Percentiles rank a stretch among this genome's conserved stretches.
phyloP scores from a whole-genome alignment of 2,888 invertebrate genomes.

The Tanypteryx hageni region DNA sequence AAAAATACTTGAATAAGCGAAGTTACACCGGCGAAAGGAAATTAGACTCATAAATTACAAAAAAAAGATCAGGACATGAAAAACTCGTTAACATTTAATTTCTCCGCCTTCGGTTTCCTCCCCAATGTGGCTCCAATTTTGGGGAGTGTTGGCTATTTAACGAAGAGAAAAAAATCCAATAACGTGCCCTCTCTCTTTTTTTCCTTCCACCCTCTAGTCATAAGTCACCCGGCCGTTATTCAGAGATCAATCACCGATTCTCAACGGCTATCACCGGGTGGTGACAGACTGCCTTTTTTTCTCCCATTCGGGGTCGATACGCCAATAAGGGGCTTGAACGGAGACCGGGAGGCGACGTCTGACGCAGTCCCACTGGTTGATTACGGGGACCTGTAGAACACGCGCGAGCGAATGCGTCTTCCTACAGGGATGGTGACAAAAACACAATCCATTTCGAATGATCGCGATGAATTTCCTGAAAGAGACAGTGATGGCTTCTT shows the following conservation, averaged over 20 bases:
- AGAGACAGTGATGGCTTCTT: too few species aligned
- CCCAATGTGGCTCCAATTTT: not conserved
- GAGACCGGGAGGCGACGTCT: not conserved
- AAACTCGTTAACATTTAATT: too few species aligned
- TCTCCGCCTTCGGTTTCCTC: too few species aligned
- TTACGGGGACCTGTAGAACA: not conserved
- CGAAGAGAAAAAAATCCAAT: constrained; percentile 4
- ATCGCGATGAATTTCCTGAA: too few species aligned
- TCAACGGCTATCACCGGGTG: constrained; percentile 6
- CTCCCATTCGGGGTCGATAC: not conserved
- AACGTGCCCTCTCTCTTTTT: not conserved
- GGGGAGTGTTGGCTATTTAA: not conserved
- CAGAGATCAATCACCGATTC: constrained; percentile 31
- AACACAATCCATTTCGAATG: not conserved
- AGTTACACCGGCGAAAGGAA: too few species aligned
- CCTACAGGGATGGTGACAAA: not conserved
- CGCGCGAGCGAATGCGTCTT: not conserved
- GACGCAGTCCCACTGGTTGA: constrained; percentile 24
- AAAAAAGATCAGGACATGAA: too few species aligned
- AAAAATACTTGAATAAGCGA: too few species aligned
- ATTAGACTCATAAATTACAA: too few species aligned
- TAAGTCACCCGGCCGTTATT: constrained; percentile 7
- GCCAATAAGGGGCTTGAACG: constrained; percentile 10
- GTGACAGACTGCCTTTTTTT: not conserved
- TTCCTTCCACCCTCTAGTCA: not conserved